Conservation (phyloP, 2,797 vertebrate species). For the Chromis chromis region DNA sequence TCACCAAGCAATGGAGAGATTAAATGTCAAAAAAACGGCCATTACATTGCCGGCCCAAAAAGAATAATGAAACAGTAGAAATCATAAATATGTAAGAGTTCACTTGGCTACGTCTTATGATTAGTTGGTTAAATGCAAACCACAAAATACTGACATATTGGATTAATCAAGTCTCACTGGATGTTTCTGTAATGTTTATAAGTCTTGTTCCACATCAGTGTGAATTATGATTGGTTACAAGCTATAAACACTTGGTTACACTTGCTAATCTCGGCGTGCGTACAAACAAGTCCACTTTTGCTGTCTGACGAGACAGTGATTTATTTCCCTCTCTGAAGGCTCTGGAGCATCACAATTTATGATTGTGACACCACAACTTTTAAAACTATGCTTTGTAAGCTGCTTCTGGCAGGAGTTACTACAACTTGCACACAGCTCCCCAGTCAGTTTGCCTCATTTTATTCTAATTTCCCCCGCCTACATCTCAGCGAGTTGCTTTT, state of each 20-base stretch:
- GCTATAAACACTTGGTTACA: slow-evolving; percentile 27
- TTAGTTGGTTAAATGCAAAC: slow-evolving; percentile 20
- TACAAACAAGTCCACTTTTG: slow-evolving; percentile 28
- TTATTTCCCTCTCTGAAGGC: slow-evolving; percentile 64
- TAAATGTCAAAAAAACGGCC: slow-evolving; percentile 35
- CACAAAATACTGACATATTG: slow-evolving; percentile 5
- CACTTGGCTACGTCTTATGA: background rate
- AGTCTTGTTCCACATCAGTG: background rate
- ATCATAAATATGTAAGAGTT: slow-evolving; percentile 1
- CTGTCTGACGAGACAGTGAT: slow-evolving; percentile 54
- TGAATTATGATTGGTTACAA: slow-evolving; percentile 39
- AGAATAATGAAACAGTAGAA: slow-evolving; percentile 32
- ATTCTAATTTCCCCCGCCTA: slow-evolving; percentile 20
- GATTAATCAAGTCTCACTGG: background rate
- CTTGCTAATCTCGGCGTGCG: slow-evolving; percentile 29
- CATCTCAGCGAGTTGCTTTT: slow-evolving; percentile 39
- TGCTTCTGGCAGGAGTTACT: slow-evolving; percentile 61
- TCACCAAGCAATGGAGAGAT: slow-evolving; percentile 27
- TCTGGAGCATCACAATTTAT: slow-evolving; percentile 64
- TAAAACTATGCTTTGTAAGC: slow-evolving; percentile 68
- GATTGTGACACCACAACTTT: slow-evolving; percentile 55
- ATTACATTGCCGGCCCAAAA: slow-evolving; percentile 18
- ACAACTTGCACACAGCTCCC: slow-evolving; percentile 52
- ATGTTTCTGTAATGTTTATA: background rate
- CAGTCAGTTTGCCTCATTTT: slow-evolving; percentile 30